Percentiles rank a stretch among this genome's conserved stretches.
These are phyloP conservation scores for Drosophila busckii DNA, from an alignment of 1,140 invertebrate species.

Conservation along the genomic window DNA sequence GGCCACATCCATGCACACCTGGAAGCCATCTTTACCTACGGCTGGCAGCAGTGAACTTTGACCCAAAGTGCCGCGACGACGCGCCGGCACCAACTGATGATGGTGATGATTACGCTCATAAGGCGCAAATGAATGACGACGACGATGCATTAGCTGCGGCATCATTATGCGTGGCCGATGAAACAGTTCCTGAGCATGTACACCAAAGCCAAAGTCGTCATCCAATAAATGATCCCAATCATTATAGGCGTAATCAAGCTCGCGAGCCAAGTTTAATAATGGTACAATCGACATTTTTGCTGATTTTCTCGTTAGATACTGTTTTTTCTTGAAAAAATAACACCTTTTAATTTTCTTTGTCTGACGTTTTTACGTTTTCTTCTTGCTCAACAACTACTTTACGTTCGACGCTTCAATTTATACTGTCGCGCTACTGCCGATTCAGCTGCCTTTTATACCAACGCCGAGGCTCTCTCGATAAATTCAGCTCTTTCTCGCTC, in stretches of 20 bases:
- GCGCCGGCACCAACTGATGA: conserved; percentile 32
- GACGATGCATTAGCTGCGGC: conserved; percentile 32
- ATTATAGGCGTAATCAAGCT: conserved; percentile 45
- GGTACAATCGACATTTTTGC: conserved; percentile 72
- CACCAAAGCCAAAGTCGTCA: conserved; percentile 72
- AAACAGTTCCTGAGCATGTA: conserved; percentile 67
- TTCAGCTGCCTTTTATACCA: conserved; percentile 46
- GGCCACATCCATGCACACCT: conserved; percentile 88
- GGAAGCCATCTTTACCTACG: conserved; percentile 82
- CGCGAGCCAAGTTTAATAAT: conserved; percentile 61
- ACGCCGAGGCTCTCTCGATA: conserved; percentile 28
- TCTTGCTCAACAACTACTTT: conserved; percentile 8
- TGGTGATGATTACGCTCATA: conserved; percentile 37
- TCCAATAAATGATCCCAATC: conserved; percentile 55
- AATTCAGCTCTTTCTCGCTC: conserved; percentile 35
- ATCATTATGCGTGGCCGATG: conserved; percentile 54
- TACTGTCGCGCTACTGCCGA: conserved; percentile 11
- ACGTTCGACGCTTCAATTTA: not conserved
- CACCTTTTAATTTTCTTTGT: conserved; percentile 6
- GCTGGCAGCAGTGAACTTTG: conserved; percentile 43
- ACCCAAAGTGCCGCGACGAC: conserved; percentile 17
- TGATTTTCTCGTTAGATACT: conserved; percentile 5
- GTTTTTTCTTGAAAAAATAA: too few species aligned
- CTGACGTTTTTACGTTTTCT: not conserved
- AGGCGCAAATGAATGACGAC: conserved; percentile 35